These are phyloP conservation scores for Mesorhabditis spiculigera DNA, from an alignment of 2,888 invertebrate genomes.

Conservation along the genomic window DNA sequence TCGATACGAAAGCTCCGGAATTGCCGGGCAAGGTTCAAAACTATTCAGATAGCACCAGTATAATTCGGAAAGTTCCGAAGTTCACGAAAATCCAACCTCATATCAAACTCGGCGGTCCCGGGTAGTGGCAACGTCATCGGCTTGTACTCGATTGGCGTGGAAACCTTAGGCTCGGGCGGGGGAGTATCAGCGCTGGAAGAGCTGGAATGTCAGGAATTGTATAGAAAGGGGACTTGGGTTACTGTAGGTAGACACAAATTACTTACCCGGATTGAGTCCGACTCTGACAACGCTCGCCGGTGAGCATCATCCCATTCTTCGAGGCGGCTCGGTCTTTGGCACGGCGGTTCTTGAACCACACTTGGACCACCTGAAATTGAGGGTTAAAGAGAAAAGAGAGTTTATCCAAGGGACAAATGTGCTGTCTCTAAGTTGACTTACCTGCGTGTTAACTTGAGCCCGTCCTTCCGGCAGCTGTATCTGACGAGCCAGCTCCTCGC, in stretches of 20 bases:
- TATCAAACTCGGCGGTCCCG: conserved; percentile 28
- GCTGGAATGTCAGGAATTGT: neutral
- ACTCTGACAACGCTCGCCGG: conserved; percentile 7
- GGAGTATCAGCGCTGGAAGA: conserved; percentile 24
- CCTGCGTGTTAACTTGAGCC: conserved; percentile 22
- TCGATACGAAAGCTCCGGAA: no score
- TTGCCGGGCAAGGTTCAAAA: no score
- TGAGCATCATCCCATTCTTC: conserved; percentile 25
- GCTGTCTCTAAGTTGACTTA: no score
- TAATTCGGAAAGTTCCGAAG: no score
- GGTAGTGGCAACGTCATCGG: conserved; percentile 23
- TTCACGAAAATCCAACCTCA: no score
- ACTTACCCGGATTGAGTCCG: conserved; percentile 20
- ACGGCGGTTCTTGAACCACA: conserved; percentile 51
- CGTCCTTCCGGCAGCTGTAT: conserved; percentile 32
- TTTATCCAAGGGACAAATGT: neutral
- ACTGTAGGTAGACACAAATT: neutral
- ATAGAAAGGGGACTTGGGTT: neutral
- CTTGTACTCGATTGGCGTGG: conserved; percentile 12
- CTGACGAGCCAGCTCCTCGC: conserved; percentile 28
- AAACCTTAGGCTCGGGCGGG: conserved; percentile 19
- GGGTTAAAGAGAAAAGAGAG: neutral
- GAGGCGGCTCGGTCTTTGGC: conserved; percentile 33
- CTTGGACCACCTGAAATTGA: conserved; percentile 21
- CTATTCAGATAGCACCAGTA: no score